A percentile compares a stretch with the other conserved stretches of the same genome.
phyloP scores from a whole-genome alignment of 2,888 invertebrate species.

The Octodonta nipae region DNA sequence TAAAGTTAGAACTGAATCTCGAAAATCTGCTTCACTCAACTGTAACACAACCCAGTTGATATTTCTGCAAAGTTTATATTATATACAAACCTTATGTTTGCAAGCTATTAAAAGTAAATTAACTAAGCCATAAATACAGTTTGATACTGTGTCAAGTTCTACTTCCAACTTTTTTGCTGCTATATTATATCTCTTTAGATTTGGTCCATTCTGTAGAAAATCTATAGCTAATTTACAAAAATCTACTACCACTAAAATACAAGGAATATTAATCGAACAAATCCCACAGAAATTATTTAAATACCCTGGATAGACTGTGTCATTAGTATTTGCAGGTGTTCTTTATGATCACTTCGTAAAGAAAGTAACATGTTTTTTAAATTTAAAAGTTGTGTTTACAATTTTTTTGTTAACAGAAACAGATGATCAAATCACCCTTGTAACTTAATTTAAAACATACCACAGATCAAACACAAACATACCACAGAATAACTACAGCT shows the following conservation, averaged over 20 bases:
- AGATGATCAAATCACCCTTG: no score
- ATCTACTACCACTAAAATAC: constrained; percentile 57
- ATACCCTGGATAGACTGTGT: neutral
- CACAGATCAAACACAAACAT: no score
- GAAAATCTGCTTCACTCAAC: constrained; percentile 38
- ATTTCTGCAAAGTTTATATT: no score
- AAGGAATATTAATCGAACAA: no score
- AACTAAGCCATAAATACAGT: constrained; percentile 58
- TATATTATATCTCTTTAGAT: constrained; percentile 45
- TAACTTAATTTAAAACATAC: no score
- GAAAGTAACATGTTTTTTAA: constrained; percentile 1
- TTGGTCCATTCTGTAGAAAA: constrained; percentile 52
- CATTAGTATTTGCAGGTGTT: neutral
- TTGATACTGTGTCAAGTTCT: constrained; percentile 42
- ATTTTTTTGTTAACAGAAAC: no score
- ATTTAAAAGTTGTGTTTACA: no score
- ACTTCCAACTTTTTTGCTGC: constrained; percentile 52
- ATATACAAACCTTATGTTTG: constrained; percentile 49
- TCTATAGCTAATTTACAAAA: constrained; percentile 57
- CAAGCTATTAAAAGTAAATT: constrained; percentile 58
- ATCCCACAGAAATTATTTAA: no score
- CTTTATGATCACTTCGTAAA: neutral
- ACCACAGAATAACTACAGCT: no score
- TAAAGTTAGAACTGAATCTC: constrained; percentile 35
- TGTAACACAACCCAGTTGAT: constrained; percentile 29